These are phyloP conservation scores for Drosophila bocki DNA, from an alignment of 1,140 invertebrate genomes.

Conservation along the genomic window DNA sequence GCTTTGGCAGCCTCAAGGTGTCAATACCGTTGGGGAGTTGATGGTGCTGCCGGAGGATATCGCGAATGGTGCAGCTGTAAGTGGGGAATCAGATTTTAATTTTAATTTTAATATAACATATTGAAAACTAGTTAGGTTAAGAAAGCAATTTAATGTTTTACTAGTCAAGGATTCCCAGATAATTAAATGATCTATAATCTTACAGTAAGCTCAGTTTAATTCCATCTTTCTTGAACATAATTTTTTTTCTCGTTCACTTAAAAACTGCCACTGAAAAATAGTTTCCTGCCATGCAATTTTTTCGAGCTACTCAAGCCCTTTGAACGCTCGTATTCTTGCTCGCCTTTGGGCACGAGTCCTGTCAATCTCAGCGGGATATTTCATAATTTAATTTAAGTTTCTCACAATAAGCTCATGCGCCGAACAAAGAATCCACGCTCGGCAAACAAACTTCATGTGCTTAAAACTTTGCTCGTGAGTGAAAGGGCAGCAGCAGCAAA, in stretches of 20 bases:
- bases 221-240: neutral
- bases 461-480: conserved; percentile 75
- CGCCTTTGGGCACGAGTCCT: conserved; percentile 14
- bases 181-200: neutral
- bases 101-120: neutral
- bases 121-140: too few species aligned
- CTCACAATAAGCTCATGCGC: conserved; percentile 66
- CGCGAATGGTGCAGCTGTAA: conserved; percentile 88
- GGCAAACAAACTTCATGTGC: conserved; percentile 70
- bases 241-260: neutral
- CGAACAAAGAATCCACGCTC: conserved; percentile 27
- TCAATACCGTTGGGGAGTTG: conserved; percentile 90
- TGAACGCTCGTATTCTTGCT: neutral
- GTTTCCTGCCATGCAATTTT: neutral
- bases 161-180: neutral
- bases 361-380: conserved; percentile 69
- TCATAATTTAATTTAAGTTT: conserved; percentile 81
- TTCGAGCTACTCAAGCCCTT: neutral
- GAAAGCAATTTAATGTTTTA: too few species aligned
- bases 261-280: neutral
- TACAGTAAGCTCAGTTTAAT: neutral
- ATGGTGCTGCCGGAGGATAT: conserved; percentile 88
- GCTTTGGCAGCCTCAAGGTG: conserved; percentile 88
- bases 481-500: conserved; percentile 22
- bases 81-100: neutral